A percentile compares a stretch with the other conserved stretches of the same genome.
phyloP scores from a whole-genome alignment of 2,797 vertebrate species.

The Falco peregrinus region DNA sequence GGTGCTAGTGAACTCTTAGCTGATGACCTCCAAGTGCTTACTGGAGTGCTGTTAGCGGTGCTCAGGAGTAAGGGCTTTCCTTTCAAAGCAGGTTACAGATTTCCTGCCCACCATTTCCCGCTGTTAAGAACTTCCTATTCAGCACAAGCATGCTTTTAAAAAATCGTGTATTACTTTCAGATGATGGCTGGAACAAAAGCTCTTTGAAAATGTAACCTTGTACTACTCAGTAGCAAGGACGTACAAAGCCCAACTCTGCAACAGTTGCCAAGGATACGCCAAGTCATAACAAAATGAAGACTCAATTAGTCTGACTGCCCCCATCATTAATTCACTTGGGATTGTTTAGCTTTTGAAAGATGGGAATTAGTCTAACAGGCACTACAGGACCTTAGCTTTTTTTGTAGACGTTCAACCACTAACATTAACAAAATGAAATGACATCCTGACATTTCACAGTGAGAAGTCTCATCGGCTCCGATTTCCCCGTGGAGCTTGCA shows the following conservation, averaged over 20 bases:
- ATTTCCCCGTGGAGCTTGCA: not conserved
- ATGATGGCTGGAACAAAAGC: not conserved
- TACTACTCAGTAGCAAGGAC: conserved; percentile 29
- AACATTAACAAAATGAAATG: not conserved
- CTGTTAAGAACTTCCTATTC: not conserved
- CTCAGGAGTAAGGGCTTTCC: not conserved
- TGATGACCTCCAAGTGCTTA: not conserved
- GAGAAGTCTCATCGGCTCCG: not conserved
- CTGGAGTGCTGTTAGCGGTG: not conserved
- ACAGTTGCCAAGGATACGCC: conserved; percentile 72
- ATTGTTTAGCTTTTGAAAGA: conserved; percentile 45
- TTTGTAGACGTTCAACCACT: not conserved
- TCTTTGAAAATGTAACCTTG: conserved; percentile 51
- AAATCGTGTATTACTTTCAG: conserved; percentile 6
- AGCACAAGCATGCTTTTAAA: conserved; percentile 3
- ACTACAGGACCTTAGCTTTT: not conserved
- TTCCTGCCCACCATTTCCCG: conserved; percentile 3
- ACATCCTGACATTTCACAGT: not conserved
- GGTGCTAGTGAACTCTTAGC: not conserved
- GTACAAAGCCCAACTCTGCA: not conserved
- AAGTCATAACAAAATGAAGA: conserved; percentile 19
- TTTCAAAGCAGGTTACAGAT: not conserved
- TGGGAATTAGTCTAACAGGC: not conserved
- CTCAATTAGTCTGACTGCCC: conserved; percentile 42
- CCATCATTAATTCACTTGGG: conserved; percentile 20